Base-by-base conservation (phyloP, 2,888 invertebrate species). In the Agonopterix alstromeriana region DNA sequence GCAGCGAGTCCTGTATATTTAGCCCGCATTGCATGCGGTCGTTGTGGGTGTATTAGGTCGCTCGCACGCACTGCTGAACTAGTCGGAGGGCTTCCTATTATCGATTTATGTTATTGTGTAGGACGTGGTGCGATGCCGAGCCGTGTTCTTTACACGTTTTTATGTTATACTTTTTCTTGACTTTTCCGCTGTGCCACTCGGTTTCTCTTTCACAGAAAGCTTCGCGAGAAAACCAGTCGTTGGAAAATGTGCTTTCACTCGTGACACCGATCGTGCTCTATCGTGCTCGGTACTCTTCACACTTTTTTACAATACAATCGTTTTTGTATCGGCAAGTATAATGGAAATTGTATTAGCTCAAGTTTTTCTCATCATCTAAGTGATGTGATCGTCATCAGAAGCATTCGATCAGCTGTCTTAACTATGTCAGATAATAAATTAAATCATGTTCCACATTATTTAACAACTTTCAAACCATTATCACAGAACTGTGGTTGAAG, bases 31-130 rank as follows among this genome's bases (percentile, higher is more conserved):
- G 85, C 85, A 81, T 77, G 76, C 75, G 73, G 70, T 72, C 66
- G 70, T 73, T 74, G 85, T 84, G 80, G 82, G 84, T 86, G 85
- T 86, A 82, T 86, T 84, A 82, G 87, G 88, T 87, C 87, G 87
- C 76, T 80, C 73, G 83, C 86, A 86, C 86, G 87, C 87, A 88
- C 87, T 85, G 85, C 82, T 87, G 86, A 87, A 85, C 87, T 87
- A 87, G 77, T 86, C 86, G 81, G 82, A 84, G 85, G 84, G 83
- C 78, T 86, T 85, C 87, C 84, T 83, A 82, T 82, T 85, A 88
- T 87, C 86, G 86, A 87, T 85, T 85, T 81, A 82, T 80, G 84
- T 78, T 76, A 75, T 75, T 77, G 77, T 77, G 71, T 73, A 76
- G 74, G 72, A 73, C 72, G 73, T 63, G 67, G 60, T 69, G 70